Conservation (phyloP, 2,113 vertebrate species). For the Kobus ellipsiprymnus region DNA sequence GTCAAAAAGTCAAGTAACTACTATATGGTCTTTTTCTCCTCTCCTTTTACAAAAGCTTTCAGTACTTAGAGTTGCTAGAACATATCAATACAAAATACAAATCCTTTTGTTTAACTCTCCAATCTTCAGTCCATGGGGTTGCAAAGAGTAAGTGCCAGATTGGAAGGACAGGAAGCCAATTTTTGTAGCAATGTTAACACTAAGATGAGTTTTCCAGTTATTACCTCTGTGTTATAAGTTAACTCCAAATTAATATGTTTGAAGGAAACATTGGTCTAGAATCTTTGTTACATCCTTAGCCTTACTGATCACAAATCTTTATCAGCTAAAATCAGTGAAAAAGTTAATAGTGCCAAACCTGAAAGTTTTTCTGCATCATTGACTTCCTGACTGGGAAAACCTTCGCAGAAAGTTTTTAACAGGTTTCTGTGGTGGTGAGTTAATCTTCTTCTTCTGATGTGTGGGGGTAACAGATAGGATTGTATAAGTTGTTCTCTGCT, state of each 20-base stretch:
- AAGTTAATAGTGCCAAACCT: background rate
- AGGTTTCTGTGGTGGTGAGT: background rate
- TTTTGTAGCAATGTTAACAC: background rate
- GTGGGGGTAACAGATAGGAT: background rate
- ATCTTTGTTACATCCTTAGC: background rate
- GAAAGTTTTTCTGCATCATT: background rate
- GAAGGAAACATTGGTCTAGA: background rate
- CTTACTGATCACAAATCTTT: background rate
- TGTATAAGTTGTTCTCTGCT: background rate
- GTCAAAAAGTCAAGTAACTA: background rate
- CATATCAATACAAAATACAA: background rate
- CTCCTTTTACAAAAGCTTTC: background rate
- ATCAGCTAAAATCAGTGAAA: background rate
- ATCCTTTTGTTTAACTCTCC: background rate
- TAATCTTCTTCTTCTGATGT: background rate
- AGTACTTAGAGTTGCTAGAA: background rate
- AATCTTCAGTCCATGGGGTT: background rate
- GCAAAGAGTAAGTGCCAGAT: background rate
- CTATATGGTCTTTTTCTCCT: background rate
- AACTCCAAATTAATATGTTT: background rate
- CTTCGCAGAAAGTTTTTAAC: background rate
- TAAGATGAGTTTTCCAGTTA: background rate
- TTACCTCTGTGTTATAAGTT: background rate
- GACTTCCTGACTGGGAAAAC: background rate
- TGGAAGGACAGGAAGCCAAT: background rate